Evolutionary conservation across 1,140 invertebrate species (phyloP), one percentile per base, ranked within the genome.

Genomic region (Bombus waltoni): DNA sequence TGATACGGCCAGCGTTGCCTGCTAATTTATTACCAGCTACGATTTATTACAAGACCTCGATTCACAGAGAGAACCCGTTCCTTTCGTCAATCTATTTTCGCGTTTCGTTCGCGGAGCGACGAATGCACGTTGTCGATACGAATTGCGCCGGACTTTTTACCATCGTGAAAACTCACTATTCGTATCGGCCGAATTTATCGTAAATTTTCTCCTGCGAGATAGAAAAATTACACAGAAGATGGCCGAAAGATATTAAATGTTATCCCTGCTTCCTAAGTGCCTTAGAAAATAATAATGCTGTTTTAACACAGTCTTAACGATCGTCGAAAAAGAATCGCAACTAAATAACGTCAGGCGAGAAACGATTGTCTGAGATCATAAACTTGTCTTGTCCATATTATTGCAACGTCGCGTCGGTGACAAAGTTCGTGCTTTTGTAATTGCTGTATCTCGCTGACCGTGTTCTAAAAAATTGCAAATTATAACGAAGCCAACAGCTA

Each of bases 361-460:
- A 66, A 70, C 84, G 83, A 68, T 81, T 86, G 84, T 86, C 85
- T 76, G 57, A 75, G 87, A 53, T 22, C 18, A 53, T 53, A 53
- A 53, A 53, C 47, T 53, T 53, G 47, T 22, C 47, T 53, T 22
- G 5, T 53, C 18, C 8, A 53, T 53, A 22, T 53, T 22, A 53
- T 53, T 53, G 47, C 22, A 53, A 22, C 5, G 47, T 22, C 18
- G 1, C 47, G 47, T 53, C 1, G 5, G 1, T 53, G 18, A 53
- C 47, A 53, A 53, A 53, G 18, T 22, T 53, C 47, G 8, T 53
- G 47, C 47, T 22, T 53, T 53, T 18, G 18, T 53, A 22, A 53
- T 15, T 3, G 1, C 18, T 53, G 6, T 22, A 53, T 8, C 6
- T 53, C 18, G 11, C 65, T 5, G 35, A 1, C 25, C 18, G 74